These are phyloP conservation scores for Petrocephalus zakoni DNA, from an alignment of 2,113 vertebrate genomes.

Conservation along the genomic window DNA sequence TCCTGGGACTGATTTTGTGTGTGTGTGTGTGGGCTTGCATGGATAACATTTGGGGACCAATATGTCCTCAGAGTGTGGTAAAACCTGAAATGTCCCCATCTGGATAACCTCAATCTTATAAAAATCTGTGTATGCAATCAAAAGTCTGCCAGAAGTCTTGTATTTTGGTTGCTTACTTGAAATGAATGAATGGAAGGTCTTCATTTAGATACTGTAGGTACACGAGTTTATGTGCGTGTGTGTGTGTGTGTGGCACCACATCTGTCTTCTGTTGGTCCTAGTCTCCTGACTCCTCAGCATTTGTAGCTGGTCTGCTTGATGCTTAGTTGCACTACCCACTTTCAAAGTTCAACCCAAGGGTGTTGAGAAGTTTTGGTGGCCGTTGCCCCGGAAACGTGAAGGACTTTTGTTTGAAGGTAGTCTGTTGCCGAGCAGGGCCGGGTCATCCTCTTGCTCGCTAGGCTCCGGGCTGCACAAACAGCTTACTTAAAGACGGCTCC, in stretches of 20 bases:
- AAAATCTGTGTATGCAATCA: too few species aligned
- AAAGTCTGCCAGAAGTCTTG: too few species aligned
- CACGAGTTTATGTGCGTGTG: too few species aligned
- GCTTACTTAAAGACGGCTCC: slow-evolving; percentile 59
- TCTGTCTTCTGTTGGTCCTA: background rate
- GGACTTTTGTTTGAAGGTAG: background rate
- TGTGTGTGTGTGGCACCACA: background rate
- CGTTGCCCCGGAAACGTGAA: background rate
- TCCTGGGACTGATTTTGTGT: background rate
- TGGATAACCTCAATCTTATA: too few species aligned
- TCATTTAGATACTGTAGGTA: too few species aligned
- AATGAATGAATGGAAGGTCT: too few species aligned
- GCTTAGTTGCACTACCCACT: background rate
- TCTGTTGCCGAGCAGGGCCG: background rate
- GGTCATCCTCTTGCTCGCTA: background rate
- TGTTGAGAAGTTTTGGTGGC: background rate
- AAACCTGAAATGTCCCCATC: too few species aligned
- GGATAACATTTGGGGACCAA: too few species aligned
- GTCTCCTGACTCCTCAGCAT: background rate
- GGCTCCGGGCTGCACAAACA: slow-evolving; percentile 43
- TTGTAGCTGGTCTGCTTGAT: background rate
- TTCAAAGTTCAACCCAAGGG: background rate
- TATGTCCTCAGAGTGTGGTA: too few species aligned
- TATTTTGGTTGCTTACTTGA: too few species aligned
- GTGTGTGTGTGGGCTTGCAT: background rate